These are phyloP conservation scores for Tenebrosternarchus preto DNA, from an alignment of 2,113 vertebrate genomes.

Conservation along the genomic window DNA sequence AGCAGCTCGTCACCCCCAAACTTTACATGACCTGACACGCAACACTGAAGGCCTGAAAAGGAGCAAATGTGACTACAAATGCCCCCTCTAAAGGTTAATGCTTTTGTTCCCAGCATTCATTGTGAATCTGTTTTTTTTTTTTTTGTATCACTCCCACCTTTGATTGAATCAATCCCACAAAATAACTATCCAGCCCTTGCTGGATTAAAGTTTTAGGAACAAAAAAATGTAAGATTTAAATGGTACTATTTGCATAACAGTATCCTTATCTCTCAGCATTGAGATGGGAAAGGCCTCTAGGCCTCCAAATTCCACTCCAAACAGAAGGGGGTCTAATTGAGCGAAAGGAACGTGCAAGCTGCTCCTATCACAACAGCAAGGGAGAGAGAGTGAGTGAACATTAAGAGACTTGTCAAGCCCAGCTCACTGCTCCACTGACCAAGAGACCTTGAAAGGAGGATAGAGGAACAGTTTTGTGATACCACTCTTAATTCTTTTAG, in stretches of 20 bases:
- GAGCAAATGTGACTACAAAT: not conserved
- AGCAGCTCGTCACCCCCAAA: not conserved
- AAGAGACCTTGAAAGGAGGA: slow-evolving; percentile 41
- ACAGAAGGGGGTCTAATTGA: slow-evolving; percentile 49
- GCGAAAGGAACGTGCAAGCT: slow-evolving; percentile 49
- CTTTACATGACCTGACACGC: not conserved
- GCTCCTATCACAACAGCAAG: slow-evolving; percentile 36
- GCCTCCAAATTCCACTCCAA: slow-evolving; percentile 41
- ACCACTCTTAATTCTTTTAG: not conserved
- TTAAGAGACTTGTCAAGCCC: slow-evolving; percentile 21
- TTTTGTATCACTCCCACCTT: not conserved
- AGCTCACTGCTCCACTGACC: slow-evolving; percentile 3
- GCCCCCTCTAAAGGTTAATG: too few relatives aligned
- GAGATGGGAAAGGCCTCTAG: slow-evolving; percentile 31
- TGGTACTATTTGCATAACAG: slow-evolving; percentile 50
- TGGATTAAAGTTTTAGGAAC: slow-evolving; percentile 23
- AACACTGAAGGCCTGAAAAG: not conserved
- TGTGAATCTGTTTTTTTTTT: not conserved
- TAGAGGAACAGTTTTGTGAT: slow-evolving; percentile 1
- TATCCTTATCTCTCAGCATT: slow-evolving; percentile 44
- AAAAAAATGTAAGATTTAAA: slow-evolving; percentile 51
- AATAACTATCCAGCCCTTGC: slow-evolving; percentile 26
- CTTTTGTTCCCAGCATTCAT: not conserved
- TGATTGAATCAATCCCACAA: slow-evolving; percentile 4
- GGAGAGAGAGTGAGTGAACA: not conserved